Evolutionary conservation across 2,888 invertebrate genomes (phyloP).

Genomic region (Aphodius granarius): DNA sequence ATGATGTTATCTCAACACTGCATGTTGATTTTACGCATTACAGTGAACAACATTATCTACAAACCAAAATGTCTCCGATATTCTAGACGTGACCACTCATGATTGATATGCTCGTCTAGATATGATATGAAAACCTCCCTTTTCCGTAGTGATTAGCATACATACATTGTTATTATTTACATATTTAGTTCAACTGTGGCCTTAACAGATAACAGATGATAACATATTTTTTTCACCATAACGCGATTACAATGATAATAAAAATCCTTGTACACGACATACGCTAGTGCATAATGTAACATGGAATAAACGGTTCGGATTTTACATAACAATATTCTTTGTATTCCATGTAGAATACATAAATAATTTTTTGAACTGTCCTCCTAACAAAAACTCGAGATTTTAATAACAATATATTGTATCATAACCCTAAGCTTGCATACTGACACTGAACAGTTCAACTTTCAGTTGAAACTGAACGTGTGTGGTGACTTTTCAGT

Average conservation of each 20-base stretch:
- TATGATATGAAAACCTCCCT: not conserved
- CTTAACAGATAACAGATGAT: not conserved
- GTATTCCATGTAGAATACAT: not conserved
- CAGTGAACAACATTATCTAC: not conserved
- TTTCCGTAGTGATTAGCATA: not conserved
- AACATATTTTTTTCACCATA: not conserved
- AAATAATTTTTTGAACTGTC: no score
- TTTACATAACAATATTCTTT: not conserved
- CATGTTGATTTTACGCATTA: no score
- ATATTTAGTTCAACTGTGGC: not conserved
- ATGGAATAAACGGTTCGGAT: not conserved
- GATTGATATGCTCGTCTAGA: not conserved
- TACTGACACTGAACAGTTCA: no score
- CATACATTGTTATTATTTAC: not conserved
- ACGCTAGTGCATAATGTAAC: not conserved
- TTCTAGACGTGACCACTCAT: not conserved
- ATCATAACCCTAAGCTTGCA: no score
- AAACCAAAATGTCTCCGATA: not conserved
- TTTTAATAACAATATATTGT: no score
- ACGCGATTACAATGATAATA: not conserved
- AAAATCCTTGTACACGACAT: not conserved
- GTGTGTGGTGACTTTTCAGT: no score
- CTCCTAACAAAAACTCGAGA: no score
- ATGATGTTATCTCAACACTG: no score
- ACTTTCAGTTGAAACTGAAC: no score